phyloP scores from a whole-genome alignment of 2,888 invertebrate species.

The Limenitis arthemis region DNA sequence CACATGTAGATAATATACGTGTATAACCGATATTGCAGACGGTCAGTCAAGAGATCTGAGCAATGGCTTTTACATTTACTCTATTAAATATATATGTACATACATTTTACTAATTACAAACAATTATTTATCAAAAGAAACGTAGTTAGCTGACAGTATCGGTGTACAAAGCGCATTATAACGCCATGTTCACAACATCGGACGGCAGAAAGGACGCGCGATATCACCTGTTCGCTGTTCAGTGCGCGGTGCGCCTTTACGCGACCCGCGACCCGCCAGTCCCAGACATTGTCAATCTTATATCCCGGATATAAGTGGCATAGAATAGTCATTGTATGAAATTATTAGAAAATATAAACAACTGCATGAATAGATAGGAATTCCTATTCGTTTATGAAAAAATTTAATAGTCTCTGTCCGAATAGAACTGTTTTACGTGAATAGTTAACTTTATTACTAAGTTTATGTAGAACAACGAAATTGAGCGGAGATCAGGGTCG shows the following conservation, averaged over 20 bases:
- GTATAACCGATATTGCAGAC: too few relatives aligned
- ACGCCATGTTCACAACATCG: constrained; percentile 15
- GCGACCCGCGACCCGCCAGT: constrained; percentile 46
- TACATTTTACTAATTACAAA: background rate
- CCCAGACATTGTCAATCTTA: constrained; percentile 57
- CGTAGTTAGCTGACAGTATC: constrained; percentile 5
- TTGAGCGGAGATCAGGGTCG: too few relatives aligned
- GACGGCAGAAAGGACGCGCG: constrained; percentile 36
- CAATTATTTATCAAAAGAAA: constrained; percentile 3
- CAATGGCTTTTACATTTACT: too few relatives aligned
- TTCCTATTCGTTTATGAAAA: too few relatives aligned
- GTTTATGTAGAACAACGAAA: too few relatives aligned
- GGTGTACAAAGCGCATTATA: constrained; percentile 15
- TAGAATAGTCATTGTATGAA: constrained; percentile 6
- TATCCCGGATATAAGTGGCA: constrained; percentile 4
- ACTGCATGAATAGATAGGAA: background rate
- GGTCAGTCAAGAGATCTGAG: too few relatives aligned
- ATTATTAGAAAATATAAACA: background rate
- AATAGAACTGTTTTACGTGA: too few relatives aligned
- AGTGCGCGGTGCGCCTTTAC: constrained; percentile 36
- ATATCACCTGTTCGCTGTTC: constrained; percentile 63
- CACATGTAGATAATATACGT: too few relatives aligned
- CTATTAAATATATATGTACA: too few relatives aligned
- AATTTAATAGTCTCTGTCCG: too few relatives aligned
- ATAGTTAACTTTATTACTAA: too few relatives aligned